Evolutionary conservation across 2,113 vertebrate species (phyloP), one percentile per base, ranked within the genome.

Genomic region (Sinocyclocheilus anophthalmus): DNA sequence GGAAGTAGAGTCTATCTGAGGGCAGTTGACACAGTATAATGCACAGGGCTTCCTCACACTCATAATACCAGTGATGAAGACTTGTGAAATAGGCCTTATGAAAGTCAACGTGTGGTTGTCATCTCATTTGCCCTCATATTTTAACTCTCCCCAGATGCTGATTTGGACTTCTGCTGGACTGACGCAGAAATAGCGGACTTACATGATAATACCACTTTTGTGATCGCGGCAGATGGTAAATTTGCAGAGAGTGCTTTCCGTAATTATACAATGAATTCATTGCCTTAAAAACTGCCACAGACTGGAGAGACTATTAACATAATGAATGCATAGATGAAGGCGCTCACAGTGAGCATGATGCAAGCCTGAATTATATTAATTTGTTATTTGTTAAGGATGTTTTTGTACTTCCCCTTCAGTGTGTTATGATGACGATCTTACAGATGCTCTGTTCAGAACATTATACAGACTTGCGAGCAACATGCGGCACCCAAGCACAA

Each of bases 401-500:
- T 48, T 42, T 24, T 91, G 50, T 79, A 20, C 77, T 57, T 63
- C 11, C 45, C 22, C 13, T 22, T 1, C 91, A 99, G 98, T 99
- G 77, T 97, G 97, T 88, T 99, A 99, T 3, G 97, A 99, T 0
- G 96, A 98, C 0, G 96, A 97, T 55, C 91, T 99, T 55, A 99
- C 98, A 0, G 96, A 97, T 3, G 97, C 94, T 1, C 88, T 99
- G 14, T 99, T 99, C 92, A 92, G 91, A 88, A 97, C 94, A 0
- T 88, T 99, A 2, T 95, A 93, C 61, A 94, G 92, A 77, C 93
- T 99, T 63, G 94, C 94, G 87, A 94, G 89, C 88, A 94, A 88
- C 86, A 91, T 98, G 55, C 88, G 76, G 57, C 92, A 94, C 3
- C 80, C 93, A 85, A 96, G 96, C 89, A 94, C 93, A 0, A 37